Percentiles rank a stretch among this genome's conserved stretches.
Conservation (phyloP, 2,113 vertebrate genomes). For the Ictidomys tridecemlineatus region DNA sequence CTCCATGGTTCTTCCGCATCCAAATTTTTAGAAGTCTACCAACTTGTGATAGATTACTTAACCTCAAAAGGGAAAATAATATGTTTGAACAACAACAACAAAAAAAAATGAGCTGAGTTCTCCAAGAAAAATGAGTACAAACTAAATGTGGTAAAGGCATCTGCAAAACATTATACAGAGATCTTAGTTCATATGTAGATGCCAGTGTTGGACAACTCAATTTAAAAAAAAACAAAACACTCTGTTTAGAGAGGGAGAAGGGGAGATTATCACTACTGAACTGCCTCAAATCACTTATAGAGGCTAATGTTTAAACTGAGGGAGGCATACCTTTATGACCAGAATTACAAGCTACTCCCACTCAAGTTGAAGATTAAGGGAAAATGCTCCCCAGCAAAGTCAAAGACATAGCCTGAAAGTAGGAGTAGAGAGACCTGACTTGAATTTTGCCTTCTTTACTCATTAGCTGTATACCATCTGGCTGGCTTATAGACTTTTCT, state of each 20-base stretch:
- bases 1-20: conserved; percentile 9
- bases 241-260: not conserved
- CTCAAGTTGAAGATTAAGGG: not conserved
- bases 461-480: not conserved
- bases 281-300: not conserved
- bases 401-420: not conserved
- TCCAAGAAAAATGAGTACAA: not conserved
- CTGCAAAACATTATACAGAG: not conserved
- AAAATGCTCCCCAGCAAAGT: not conserved
- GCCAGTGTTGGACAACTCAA: not conserved
- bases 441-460: not conserved
- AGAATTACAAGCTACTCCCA: not conserved
- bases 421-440: not conserved
- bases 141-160: not conserved
- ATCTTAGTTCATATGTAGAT: not conserved
- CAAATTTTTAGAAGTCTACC: conserved; percentile 23
- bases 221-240: not conserved
- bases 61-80: conserved; percentile 50
- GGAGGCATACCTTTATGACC: not conserved
- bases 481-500: not conserved
- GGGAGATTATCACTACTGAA: not conserved
- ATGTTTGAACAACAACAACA: not conserved
- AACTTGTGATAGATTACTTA: conserved; percentile 35
- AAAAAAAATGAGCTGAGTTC: not conserved
- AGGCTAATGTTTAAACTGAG: not conserved